Base-by-base conservation (phyloP, 2,797 vertebrate species). In the Pachyuromys duprasi region DNA sequence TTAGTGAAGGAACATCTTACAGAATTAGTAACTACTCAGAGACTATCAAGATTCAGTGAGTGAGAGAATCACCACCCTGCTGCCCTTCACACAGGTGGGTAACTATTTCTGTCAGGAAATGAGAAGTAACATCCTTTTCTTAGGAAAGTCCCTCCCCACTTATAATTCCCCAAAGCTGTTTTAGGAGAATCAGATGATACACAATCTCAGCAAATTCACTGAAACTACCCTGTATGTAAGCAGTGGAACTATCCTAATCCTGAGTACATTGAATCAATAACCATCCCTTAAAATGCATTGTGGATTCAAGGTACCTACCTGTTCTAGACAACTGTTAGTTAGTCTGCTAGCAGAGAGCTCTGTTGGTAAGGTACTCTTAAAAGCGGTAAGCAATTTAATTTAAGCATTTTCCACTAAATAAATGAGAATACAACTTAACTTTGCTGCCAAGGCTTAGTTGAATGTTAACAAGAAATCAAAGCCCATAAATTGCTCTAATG, bases 381-480 rank as follows among this genome's bases (percentile, higher is more conserved):
- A 87, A 76, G 63, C 63, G 3, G 1, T 55, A 75, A 90, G 60
- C 28, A 33, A 62, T 78, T 76, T 88, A 80, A 86, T 65, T 5
- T 86, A 65, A 82, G 26, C 31, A 70, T 63, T 93, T 89, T 49
- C 80, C 76, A 83, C 72, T 33, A 28, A 89, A 67, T 36, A 74
- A 49, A 86, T 79, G 82, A 93, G 31, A 91, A n/a, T 9, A 81
- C 84, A 91, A 36, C 13, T 88, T 57, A 90, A 57, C 86, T 63
- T 87, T 93, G 6, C 18, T 86, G 26, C 20, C 42, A 89, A 87
- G 72, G 18, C 45, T 84, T 89, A 24, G 57, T 91, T 91, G 36
- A 92, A 90, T 20, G 80, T 87, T 78, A 92, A 78, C 22, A 36
- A 72, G 69, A 90, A 94, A 42, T 82, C 55, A 83, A 89, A 89